Percentiles rank a stretch among this genome's conserved stretches.
These are phyloP conservation scores for Patiria pectinifera DNA, from an alignment of 53 echinoderm and acorn worm species.

Conservation along the genomic window DNA sequence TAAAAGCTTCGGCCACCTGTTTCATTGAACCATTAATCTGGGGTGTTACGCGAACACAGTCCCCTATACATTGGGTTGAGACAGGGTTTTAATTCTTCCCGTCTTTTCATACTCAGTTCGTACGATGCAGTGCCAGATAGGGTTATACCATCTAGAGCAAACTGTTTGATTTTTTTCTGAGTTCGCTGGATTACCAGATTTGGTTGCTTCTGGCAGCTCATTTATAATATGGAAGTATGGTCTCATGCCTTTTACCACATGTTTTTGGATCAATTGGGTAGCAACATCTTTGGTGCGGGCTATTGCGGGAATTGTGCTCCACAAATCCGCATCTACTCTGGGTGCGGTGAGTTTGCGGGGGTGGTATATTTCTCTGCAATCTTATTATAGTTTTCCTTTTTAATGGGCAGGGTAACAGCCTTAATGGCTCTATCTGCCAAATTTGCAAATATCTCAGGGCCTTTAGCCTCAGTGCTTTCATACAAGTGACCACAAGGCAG, in stretches of 20 bases:
- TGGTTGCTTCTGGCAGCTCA: slow-evolving; percentile 1
- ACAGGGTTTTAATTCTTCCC: neutral
- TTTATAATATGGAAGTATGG: neutral
- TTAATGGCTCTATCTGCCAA: neutral
- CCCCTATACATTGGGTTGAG: neutral
- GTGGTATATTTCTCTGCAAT: neutral
- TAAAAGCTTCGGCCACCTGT: slow-evolving; percentile 18
- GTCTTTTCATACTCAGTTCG: neutral
- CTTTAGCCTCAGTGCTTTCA: neutral
- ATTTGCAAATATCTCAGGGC: neutral
- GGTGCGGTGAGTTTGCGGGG: slow-evolving; percentile 21
- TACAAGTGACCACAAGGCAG: too few species aligned
- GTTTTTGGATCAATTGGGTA: neutral
- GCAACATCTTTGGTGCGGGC: slow-evolving; percentile 19
- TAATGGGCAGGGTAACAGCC: neutral
- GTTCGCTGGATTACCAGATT: neutral
- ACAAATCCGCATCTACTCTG: slow-evolving; percentile 2
- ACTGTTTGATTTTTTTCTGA: slow-evolving; percentile 5
- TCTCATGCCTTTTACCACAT: slow-evolving; percentile 21
- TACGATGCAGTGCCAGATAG: slow-evolving; percentile 1
- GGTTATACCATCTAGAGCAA: slow-evolving; percentile 17
- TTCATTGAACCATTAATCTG: slow-evolving; percentile 6
- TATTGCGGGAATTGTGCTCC: neutral
- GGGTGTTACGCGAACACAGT: neutral
- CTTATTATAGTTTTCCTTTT: neutral